Evolutionary conservation across 2,113 vertebrate species (phyloP).

Genomic region (Coturnix japonica): DNA sequence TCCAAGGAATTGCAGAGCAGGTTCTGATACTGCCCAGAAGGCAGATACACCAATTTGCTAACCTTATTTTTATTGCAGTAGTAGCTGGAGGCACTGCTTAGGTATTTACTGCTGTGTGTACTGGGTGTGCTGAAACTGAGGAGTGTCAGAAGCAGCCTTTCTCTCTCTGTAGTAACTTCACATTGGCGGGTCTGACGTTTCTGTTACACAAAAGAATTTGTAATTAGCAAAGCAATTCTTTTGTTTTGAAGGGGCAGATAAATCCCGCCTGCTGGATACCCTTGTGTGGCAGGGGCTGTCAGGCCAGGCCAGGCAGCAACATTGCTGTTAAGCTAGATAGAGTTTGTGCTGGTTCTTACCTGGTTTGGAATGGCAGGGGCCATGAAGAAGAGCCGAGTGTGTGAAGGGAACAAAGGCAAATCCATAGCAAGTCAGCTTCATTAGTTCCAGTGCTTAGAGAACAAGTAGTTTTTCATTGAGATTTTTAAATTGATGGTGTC

Average conservation of each 20-base stretch:
- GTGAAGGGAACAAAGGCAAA: background rate
- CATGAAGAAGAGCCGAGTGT: background rate
- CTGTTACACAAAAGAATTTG: background rate
- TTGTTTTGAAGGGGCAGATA: background rate
- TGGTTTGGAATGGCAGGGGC: background rate
- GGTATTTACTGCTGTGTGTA: accelerated
- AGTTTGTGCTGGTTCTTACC: background rate
- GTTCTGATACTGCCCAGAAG: background rate
- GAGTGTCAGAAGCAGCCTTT: background rate
- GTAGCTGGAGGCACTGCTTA: background rate
- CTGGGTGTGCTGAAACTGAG: accelerated
- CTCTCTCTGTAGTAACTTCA: background rate
- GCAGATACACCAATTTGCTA: background rate
- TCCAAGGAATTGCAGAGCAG: background rate
- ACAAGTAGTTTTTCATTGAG: background rate
- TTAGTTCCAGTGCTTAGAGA: background rate
- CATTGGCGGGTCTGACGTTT: background rate
- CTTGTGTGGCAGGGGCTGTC: background rate
- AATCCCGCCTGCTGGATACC: accelerated
- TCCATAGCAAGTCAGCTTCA: accelerated
- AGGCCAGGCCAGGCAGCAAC: background rate
- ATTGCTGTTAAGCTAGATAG: background rate
- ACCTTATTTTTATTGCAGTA: background rate
- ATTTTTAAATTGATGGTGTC: background rate
- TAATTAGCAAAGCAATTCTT: background rate